phyloP scores from a whole-genome alignment of 2,888 invertebrate genomes.

The Hoplodrina blanda region DNA sequence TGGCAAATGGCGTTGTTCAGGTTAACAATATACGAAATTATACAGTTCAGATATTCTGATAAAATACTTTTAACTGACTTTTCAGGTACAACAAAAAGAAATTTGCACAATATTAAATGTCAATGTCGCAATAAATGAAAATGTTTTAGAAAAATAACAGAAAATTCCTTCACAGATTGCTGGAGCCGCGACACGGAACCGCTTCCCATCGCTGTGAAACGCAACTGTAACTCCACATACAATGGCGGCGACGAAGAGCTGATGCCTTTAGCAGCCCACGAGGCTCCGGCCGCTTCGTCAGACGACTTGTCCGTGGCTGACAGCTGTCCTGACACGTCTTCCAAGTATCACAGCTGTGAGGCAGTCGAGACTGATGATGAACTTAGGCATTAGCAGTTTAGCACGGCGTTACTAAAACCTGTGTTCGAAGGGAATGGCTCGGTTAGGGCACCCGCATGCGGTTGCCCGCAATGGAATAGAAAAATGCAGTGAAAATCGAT shows the following conservation, averaged over 20 bases:
- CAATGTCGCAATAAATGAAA: no score
- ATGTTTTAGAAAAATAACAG: slow-evolving; percentile 5
- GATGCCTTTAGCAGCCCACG: slow-evolving; percentile 92
- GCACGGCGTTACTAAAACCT: neutral
- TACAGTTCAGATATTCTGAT: neutral
- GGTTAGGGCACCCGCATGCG: neutral
- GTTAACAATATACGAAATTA: neutral
- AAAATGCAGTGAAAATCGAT: neutral
- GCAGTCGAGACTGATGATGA: slow-evolving; percentile 92
- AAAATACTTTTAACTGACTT: no score
- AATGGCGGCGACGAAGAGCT: slow-evolving; percentile 88
- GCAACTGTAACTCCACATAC: slow-evolving; percentile 74
- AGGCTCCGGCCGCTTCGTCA: slow-evolving; percentile 89
- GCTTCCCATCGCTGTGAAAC: slow-evolving; percentile 67
- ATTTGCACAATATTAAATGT: no score
- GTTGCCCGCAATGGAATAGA: neutral
- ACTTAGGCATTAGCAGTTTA: slow-evolving; percentile 82
- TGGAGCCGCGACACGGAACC: slow-evolving; percentile 81
- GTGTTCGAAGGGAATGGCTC: neutral
- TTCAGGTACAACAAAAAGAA: neutral
- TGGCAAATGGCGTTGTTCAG: neutral
- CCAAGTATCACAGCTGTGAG: slow-evolving; percentile 94
- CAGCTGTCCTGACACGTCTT: slow-evolving; percentile 94
- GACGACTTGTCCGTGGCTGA: slow-evolving; percentile 93
- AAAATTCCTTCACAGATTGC: slow-evolving; percentile 69